Percentiles rank a stretch among this genome's conserved stretches.
Conservation (phyloP, 2,888 invertebrate genomes). For the Aphrophora alni region DNA sequence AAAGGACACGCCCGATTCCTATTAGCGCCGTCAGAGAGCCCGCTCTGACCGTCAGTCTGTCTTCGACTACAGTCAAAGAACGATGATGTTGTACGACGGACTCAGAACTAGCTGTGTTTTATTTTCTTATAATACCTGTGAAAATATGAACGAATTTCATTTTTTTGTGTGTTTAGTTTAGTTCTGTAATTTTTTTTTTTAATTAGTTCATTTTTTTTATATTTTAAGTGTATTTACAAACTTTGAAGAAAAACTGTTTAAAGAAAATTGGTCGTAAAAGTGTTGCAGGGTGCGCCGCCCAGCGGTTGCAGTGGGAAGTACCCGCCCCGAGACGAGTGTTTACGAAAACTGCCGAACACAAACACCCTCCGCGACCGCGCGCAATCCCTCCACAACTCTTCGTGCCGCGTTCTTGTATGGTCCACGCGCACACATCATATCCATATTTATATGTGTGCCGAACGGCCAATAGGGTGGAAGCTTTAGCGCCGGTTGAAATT, state of each 20-base stretch:
- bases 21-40: slow-evolving; percentile 12
- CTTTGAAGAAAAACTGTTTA: neutral
- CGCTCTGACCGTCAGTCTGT: slow-evolving; percentile 24
- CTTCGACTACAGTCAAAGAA: neutral
- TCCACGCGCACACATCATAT: slow-evolving; percentile 17
- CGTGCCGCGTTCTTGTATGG: slow-evolving; percentile 19
- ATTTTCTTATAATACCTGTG: neutral
- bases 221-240: neutral
- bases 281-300: slow-evolving; percentile 37
- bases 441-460: slow-evolving; percentile 33
- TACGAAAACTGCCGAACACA: slow-evolving; percentile 31
- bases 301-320: slow-evolving; percentile 35
- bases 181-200: neutral
- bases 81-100: neutral
- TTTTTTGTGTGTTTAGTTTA: neutral
- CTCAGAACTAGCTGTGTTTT: neutral
- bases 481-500: neutral
- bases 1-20: slow-evolving; percentile 24
- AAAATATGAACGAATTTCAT: neutral
- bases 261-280: neutral
- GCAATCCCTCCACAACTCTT: slow-evolving; percentile 2
- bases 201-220: neutral
- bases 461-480: slow-evolving; percentile 20
- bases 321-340: slow-evolving; percentile 31
- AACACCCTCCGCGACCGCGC: neutral